Base-by-base conservation (phyloP, 2,113 vertebrate species). In the Psilopogon haemacephalus region DNA sequence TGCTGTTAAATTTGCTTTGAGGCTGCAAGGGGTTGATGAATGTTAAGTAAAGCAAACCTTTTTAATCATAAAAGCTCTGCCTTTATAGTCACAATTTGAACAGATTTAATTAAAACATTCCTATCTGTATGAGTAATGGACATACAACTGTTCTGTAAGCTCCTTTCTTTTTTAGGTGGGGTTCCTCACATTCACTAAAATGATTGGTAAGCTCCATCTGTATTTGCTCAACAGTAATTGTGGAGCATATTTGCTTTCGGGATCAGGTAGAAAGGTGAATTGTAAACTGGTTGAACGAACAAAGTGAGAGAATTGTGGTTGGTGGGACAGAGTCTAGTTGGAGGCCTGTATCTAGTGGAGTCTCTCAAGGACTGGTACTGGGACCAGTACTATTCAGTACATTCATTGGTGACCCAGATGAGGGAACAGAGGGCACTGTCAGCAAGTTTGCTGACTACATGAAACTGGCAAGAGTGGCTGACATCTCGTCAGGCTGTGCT, bases 101-200 rank as follows among this genome's bases (percentile, higher is more conserved):
- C 8, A 90, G 59, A 70, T 82, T 44, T 93, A 96, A 94, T 95
- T 72, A 78, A 48, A 91, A 93, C 44, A 93, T 92, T 76, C 12
- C 11, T 90, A 63, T 90, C 90, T 37, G 21, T 33, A 32, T 90
- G 70, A 84, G 70, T 90, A 88, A 93, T 84, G 44, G 40, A 30
- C 27, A 48, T 79, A 12, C 35, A 88, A 86, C 17, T 69, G 19
- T 92, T 88, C 72, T 86, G 73, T 75, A 89, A 88, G 84, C 71
- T 69, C n/a, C n/a, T 78, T 56, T 77, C 32, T 42, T 42, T 46
- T 15, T 0, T 4, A 16, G 28, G 40, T 9, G n/a, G 58, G 4
- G 16, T 23, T 93, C 38, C 35, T 72, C 38, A 44, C 17, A 12
- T 79, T 59, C 74, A 84, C 11, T 13, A 77, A 28, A 74, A 55